Evolutionary conservation across 2,797 vertebrate genomes (phyloP).

Genomic region (Pseudochirops cupreus): DNA sequence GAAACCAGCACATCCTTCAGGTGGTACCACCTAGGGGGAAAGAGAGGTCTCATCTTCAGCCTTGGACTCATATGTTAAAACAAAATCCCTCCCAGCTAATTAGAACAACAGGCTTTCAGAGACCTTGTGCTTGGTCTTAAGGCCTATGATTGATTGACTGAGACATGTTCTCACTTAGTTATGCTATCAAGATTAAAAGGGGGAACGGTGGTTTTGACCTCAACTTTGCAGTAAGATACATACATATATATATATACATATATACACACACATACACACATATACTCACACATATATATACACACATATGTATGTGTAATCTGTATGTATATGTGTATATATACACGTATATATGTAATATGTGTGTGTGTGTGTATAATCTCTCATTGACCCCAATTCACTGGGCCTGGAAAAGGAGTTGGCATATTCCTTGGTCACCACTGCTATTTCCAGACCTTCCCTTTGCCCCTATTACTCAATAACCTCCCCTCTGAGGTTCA

Average conservation of each 20-base stretch:
- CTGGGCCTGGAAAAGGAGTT: neutral
- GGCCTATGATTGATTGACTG: neutral
- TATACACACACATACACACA: neutral
- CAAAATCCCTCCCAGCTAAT: neutral
- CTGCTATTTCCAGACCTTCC: neutral
- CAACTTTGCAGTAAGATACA: neutral
- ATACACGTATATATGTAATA: too few species aligned
- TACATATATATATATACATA: too few species aligned
- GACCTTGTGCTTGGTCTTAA: neutral
- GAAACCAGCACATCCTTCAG: neutral
- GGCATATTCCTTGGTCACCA: neutral
- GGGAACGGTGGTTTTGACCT: neutral
- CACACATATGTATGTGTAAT: too few species aligned
- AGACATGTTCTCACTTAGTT: neutral
- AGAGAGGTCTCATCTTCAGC: neutral
- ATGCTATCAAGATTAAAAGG: neutral
- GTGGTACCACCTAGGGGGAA: neutral
- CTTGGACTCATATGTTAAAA: neutral
- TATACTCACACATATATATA: too few species aligned
- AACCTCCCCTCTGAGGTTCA: neutral
- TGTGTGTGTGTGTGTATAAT: neutral
- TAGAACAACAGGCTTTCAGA: neutral
- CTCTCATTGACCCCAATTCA: neutral
- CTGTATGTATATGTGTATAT: neutral
- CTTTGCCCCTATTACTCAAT: neutral